A percentile compares a stretch with the other conserved stretches of the same genome.
Evolutionary conservation across 2,797 vertebrate species (phyloP).

Genomic region (Myotis findleyi): DNA sequence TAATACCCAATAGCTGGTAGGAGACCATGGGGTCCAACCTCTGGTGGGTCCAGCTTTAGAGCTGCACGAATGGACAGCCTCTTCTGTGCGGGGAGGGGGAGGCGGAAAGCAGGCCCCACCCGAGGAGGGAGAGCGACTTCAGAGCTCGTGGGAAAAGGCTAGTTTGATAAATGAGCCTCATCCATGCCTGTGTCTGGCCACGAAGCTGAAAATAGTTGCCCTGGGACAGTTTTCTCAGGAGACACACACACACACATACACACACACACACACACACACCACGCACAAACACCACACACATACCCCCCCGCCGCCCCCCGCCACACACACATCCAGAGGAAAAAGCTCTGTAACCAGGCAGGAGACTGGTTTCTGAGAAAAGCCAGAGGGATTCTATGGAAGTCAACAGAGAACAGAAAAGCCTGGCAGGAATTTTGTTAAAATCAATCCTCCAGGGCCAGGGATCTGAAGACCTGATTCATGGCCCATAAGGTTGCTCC

Average conservation of each 20-base stretch:
- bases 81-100: neutral
- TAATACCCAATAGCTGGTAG: neutral
- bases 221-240: neutral
- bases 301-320: too few species aligned
- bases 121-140: too few species aligned
- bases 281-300: too few species aligned
- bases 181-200: accelerated
- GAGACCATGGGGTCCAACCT: neutral
- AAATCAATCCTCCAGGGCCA: neutral
- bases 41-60: neutral
- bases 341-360: neutral
- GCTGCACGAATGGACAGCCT: neutral
- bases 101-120: neutral
- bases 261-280: too few species aligned
- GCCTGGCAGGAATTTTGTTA: neutral
- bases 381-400: neutral
- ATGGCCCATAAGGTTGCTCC: neutral
- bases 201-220: neutral
- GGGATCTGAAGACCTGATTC: neutral
- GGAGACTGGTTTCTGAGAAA: neutral
- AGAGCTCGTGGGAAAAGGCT: neutral
- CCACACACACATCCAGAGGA: neutral
- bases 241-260: too few species aligned
- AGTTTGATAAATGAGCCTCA: neutral
- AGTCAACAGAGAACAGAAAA: neutral